Conservation (phyloP, 2,888 invertebrate genomes). For the Atethmia centrago region DNA sequence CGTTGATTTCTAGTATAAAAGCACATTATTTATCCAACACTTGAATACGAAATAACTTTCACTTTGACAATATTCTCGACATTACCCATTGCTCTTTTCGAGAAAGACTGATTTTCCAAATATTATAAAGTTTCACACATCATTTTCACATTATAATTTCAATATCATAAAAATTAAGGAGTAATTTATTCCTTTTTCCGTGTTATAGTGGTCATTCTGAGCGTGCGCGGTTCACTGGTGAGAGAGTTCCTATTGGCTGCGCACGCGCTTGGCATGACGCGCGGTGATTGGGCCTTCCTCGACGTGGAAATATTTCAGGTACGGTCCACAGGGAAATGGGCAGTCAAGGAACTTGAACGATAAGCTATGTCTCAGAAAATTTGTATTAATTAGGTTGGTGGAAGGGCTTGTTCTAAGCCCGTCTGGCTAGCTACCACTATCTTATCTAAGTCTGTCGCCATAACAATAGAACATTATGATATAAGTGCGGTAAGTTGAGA, state of each 20-base stretch:
- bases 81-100: neutral
- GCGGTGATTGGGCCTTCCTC: constrained; percentile 96
- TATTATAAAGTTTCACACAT: neutral
- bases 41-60: neutral
- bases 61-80: neutral
- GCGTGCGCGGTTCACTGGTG: constrained; percentile 95
- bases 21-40: too few species aligned
- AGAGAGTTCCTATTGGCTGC: constrained; percentile 95
- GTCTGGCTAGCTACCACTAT: too few species aligned
- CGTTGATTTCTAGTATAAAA: neutral
- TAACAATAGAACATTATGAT: too few species aligned
- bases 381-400: too few species aligned
- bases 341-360: neutral
- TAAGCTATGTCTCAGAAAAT: neutral
- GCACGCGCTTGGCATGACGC: constrained; percentile 94
- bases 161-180: neutral
- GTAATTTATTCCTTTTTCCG: neutral
- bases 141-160: neutral
- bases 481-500: too few species aligned
- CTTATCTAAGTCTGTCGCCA: too few species aligned
- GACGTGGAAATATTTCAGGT: constrained; percentile 97
- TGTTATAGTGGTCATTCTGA: constrained; percentile 93
- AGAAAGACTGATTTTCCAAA: neutral
- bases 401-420: too few species aligned
- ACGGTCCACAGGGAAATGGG: constrained; percentile 36